Evolutionary conservation across 2,888 invertebrate species (phyloP).

Genomic region (Lysandra coridon): DNA sequence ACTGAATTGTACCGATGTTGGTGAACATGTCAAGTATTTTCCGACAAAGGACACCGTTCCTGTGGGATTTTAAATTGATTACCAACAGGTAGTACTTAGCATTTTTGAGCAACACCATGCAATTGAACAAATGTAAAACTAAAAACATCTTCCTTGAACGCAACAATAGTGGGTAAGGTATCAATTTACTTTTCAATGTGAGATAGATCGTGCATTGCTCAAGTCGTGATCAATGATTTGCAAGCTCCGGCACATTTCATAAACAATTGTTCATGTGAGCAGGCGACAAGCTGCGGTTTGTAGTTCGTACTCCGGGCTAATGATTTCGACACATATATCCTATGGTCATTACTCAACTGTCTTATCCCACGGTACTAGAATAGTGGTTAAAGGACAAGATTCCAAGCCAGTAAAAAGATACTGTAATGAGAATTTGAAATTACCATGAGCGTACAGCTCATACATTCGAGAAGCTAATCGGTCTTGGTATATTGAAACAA

Average conservation of each 20-base stretch:
- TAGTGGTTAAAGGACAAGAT: not conserved
- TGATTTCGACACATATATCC: conserved; percentile 21
- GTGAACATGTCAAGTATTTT: too few relatives aligned
- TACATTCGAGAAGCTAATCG: too few relatives aligned
- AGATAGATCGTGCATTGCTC: conserved; percentile 33
- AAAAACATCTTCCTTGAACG: not conserved
- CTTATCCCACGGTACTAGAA: not conserved
- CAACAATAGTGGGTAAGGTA: not conserved
- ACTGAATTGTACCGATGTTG: too few relatives aligned
- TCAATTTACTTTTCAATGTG: not conserved
- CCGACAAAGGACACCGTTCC: too few relatives aligned
- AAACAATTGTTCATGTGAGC: conserved; percentile 29
- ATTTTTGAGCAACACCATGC: too few relatives aligned
- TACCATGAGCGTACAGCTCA: too few relatives aligned
- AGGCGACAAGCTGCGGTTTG: conserved; percentile 29
- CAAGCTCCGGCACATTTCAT: conserved; percentile 32
- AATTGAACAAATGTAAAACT: too few relatives aligned
- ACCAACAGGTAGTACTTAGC: too few relatives aligned
- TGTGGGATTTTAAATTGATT: too few relatives aligned
- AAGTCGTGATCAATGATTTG: conserved; percentile 39
- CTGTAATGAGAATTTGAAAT: too few relatives aligned
- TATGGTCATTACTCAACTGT: conserved; percentile 14
- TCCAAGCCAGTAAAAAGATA: too few relatives aligned
- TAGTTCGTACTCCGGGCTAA: not conserved
- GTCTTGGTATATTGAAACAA: too few relatives aligned